Evolutionary conservation across 37 sponge, comb jelly and placozoan genomes (phyloP), one percentile per base, ranked within the genome.

Genomic region (Mnemiopsis leidyi): DNA sequence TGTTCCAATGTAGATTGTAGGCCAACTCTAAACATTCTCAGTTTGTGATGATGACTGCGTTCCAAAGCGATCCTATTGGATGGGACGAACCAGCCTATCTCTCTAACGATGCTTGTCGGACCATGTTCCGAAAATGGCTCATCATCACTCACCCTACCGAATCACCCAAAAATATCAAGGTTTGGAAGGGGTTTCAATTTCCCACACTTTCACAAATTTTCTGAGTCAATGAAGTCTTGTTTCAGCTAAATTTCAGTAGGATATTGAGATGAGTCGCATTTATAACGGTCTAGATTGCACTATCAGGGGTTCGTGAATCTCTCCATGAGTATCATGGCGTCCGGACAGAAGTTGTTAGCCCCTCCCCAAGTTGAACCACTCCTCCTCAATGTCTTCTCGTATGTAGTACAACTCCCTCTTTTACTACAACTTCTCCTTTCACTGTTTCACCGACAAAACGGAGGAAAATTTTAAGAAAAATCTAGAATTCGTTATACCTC

Each of bases 31-130:
- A n/a, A n/a, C n/a, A n/a, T n/a, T n/a, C n/a, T 5, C 75, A 71
- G 75, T 71, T 71, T 71, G 75, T 71, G 25, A 71, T 71, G 75
- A 71, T 71, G 75, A 71, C 75, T 13, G 75, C 75, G 30, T 71
- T 29, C 75, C 75, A 71, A 28, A 71, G 75, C n/a, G 75, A 71
- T 25, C 75, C 75, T 29, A 71, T 71, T 71, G 75, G 75, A 71
- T 71, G 75, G 75, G 75, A 71, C 30, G 75, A 71, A 71, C 75
- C 75, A 71, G 75, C n/a, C n/a, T 71, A 71, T 25, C 75, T 71
- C 30, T 71, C 75, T 7, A 71, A 71, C n/a, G 75, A 71, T 18
- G 30, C 75, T 28, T 71, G 75, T 71, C 7, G 75, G n/a, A 71
- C 75, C 75, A 71, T 71, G 75, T 71, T 71, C 75, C 75, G 75